Conservation (phyloP, 2,888 invertebrate genomes). For the Spilarctia lutea region DNA sequence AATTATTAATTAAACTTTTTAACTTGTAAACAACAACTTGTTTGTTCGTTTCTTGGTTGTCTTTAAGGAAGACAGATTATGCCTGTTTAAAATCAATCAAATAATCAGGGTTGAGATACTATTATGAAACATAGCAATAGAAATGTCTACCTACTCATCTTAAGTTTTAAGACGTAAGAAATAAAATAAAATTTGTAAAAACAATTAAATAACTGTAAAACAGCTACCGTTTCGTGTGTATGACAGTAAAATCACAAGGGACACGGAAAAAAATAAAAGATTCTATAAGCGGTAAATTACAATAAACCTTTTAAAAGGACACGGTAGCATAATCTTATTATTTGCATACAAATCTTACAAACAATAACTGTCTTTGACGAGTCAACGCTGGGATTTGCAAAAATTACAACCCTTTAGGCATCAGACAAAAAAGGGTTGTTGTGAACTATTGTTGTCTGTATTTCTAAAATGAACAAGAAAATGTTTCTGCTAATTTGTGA, state of each 20-base stretch:
- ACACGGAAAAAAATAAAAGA: conserved; percentile 57
- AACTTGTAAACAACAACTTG: too few species aligned
- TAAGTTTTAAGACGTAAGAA: background rate
- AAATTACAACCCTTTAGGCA: conserved; percentile 77
- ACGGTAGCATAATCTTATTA: conserved; percentile 84
- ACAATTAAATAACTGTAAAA: conserved; percentile 30
- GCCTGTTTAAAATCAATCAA: background rate
- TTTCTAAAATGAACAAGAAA: conserved; percentile 51
- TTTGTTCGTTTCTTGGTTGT: background rate
- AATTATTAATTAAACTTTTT: too few species aligned
- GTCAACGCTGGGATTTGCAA: conserved; percentile 60
- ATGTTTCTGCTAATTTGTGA: conserved; percentile 58
- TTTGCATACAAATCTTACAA: conserved; percentile 80
- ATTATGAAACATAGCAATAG: too few species aligned
- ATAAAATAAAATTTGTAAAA: conserved; percentile 2
- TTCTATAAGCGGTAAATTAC: conserved; percentile 57
- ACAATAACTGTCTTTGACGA: conserved; percentile 74
- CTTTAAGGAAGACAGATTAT: background rate
- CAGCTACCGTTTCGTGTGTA: conserved; percentile 64
- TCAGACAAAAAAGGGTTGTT: conserved; percentile 63
- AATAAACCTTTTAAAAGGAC: conserved; percentile 68
- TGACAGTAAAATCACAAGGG: conserved; percentile 66
- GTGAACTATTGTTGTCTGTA: conserved; percentile 40
- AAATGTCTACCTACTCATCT: background rate
- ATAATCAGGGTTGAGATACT: background rate